phyloP scores from a whole-genome alignment of 2,797 vertebrate species.

The Clarias laeviceps region DNA sequence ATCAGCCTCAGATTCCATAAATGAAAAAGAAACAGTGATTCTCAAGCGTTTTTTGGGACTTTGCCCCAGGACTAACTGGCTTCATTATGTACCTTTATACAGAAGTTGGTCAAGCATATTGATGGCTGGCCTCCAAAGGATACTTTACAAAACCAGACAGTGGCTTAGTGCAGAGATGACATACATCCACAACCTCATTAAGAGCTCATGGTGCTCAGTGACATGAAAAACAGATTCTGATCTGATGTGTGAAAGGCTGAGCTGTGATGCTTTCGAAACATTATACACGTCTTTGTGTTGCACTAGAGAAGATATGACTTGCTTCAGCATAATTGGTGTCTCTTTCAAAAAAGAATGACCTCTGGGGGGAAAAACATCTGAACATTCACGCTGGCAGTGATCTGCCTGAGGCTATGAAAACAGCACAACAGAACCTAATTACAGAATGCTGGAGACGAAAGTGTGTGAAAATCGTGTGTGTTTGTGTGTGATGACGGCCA shows the following conservation, averaged over 20 bases:
- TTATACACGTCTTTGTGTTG: conserved; percentile 2
- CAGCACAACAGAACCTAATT: conserved; percentile 60
- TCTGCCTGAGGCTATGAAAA: conserved; percentile 45
- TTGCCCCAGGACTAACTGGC: not conserved
- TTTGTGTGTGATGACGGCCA: conserved; percentile 32
- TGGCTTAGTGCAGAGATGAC: not conserved
- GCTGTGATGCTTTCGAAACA: conserved; percentile 11
- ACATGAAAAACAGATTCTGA: conserved; percentile 6
- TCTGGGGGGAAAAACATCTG: conserved; percentile 43
- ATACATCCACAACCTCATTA: not conserved
- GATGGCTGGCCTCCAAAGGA: not conserved
- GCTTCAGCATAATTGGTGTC: conserved; percentile 61
- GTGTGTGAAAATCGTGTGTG: conserved; percentile 18
- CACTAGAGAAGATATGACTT: conserved; percentile 44
- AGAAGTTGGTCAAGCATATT: not conserved
- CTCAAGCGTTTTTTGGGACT: conserved; percentile 1
- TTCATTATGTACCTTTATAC: not conserved
- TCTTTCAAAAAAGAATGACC: conserved; percentile 59
- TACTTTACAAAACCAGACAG: not conserved
- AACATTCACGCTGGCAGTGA: conserved; percentile 60
- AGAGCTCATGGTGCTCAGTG: not conserved
- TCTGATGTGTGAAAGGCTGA: not conserved
- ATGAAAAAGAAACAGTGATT: not conserved
- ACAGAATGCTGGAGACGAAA: conserved; percentile 35
- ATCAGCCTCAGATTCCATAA: not conserved